Base-by-base conservation (phyloP, 2,888 invertebrate genomes). In the Myopa tessellatipennis region DNA sequence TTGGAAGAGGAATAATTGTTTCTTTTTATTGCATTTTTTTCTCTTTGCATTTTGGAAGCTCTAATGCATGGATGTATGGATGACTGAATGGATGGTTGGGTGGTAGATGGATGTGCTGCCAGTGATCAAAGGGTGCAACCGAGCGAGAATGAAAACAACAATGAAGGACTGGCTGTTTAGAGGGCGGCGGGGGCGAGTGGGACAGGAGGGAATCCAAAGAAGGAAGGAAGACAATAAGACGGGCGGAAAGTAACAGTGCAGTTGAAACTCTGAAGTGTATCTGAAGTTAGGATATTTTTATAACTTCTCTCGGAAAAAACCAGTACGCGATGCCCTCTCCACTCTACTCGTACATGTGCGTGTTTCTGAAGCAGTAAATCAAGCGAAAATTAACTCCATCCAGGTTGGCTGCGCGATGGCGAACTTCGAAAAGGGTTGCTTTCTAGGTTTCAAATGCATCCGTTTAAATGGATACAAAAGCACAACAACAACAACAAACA, bases 281-380 rank as follows among this genome's bases (percentile, higher is more conserved):
- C 52, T 73, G 34, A 60, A 75, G 14, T 60, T 79, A 75, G 81
- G 80, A 82, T 82, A 83, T 83, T 82, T 81, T 82, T 80, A 79
- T 83, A 82, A 82, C 82, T 82, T 82, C 82, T 82, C 80, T 79
- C 80, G 76, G 75, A 79, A 78, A 81, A 78, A 82, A 82, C 81
- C 81, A 79, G 76, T 79, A 77, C 69, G 79, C 79, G 79, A 71
- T 74, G 60, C 72, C 72, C 52, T 70, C 74, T 12, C 68, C 68
- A 40, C 69, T 45, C 16, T 12, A 74, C 67, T 26, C 1, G 26
- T 34, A 72, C 45, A 45, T 69, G 73, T 76, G 63, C 67, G 61
- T 55, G 38, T 63, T 65, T 65, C 16, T 38, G 38, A 65, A 63
- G 63, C 45, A 63, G 61, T 68, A 79, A 78, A 77, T 80, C 76